Evolutionary conservation across 2,888 invertebrate species (phyloP).

Genomic region (Arrhopalites spinosus): DNA sequence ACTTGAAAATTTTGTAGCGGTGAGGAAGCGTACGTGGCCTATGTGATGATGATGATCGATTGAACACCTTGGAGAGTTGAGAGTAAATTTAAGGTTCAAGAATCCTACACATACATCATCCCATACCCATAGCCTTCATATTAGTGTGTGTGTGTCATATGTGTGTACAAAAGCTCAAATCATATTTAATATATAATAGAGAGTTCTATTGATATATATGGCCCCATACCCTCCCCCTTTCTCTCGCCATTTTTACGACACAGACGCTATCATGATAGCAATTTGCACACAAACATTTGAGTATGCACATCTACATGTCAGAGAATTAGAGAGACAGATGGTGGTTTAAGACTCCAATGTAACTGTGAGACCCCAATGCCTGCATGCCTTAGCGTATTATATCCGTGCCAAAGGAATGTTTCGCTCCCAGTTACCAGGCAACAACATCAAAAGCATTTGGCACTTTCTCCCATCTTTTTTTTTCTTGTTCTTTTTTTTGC

Average conservation of each 20-base stretch:
- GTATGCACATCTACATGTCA: not conserved
- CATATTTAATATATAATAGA: no score
- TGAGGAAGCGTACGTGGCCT: not conserved
- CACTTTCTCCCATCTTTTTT: slow-evolving; percentile 29
- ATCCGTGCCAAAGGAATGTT: slow-evolving; percentile 23
- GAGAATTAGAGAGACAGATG: not conserved
- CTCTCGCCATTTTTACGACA: no score
- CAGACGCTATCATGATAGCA: not conserved
- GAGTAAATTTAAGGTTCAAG: slow-evolving; percentile 25
- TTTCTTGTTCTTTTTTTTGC: not conserved
- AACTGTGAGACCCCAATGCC: not conserved
- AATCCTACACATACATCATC: not conserved
- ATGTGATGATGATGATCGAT: slow-evolving; percentile 24
- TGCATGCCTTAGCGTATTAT: no score
- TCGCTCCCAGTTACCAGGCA: slow-evolving; percentile 25
- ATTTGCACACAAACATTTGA: not conserved
- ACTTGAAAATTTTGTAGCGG: no score
- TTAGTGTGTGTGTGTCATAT: no score
- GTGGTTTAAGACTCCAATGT: not conserved
- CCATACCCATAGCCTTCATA: not conserved
- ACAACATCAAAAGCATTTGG: slow-evolving; percentile 29
- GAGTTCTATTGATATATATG: no score
- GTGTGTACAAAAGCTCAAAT: no score
- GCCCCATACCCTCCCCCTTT: no score
- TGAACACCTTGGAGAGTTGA: slow-evolving; percentile 15